Percentiles rank a stretch among this genome's conserved stretches.
These are phyloP conservation scores for Patella ulyssiponensis DNA, from an alignment of 2,888 invertebrate genomes.

Conservation along the genomic window DNA sequence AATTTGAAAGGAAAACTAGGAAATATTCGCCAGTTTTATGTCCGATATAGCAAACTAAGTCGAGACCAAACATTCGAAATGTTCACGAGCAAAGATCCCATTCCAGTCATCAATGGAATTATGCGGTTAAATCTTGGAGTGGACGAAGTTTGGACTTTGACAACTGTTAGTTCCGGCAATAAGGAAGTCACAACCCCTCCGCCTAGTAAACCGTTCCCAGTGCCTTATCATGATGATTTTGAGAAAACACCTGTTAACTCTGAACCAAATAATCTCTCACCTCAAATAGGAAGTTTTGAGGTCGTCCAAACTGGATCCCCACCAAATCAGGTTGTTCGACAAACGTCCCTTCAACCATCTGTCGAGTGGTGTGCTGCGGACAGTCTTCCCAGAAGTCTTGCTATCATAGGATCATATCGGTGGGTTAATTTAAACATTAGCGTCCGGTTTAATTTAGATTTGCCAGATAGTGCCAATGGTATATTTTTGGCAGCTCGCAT, in stretches of 20 bases:
- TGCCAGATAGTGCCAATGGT: not conserved
- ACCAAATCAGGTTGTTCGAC: constrained; percentile 51
- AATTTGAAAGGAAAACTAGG: constrained; percentile 50
- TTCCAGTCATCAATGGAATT: constrained; percentile 48
- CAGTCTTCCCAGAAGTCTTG: constrained; percentile 44
- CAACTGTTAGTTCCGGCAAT: constrained; percentile 54
- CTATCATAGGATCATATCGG: constrained; percentile 60
- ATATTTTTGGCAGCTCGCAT: constrained; percentile 13
- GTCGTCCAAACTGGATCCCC: constrained; percentile 33
- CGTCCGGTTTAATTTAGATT: not conserved
- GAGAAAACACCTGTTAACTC: constrained; percentile 48
- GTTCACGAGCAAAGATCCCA: not conserved
- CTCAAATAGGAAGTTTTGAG: constrained; percentile 68
- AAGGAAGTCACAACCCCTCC: constrained; percentile 49
- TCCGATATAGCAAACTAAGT: constrained; percentile 40
- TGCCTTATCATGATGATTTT: constrained; percentile 66
- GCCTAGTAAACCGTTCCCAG: constrained; percentile 59
- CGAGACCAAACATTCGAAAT: not conserved
- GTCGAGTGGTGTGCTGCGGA: constrained; percentile 61
- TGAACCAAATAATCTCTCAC: constrained; percentile 64
- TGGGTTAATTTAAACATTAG: constrained; percentile 48
- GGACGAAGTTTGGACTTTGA: constrained; percentile 65
- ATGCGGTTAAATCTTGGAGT: constrained; percentile 52
- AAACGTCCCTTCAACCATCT: constrained; percentile 57
- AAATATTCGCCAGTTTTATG: constrained; percentile 35